Conservation (phyloP, 2,888 invertebrate species). For the Boloria selene region DNA sequence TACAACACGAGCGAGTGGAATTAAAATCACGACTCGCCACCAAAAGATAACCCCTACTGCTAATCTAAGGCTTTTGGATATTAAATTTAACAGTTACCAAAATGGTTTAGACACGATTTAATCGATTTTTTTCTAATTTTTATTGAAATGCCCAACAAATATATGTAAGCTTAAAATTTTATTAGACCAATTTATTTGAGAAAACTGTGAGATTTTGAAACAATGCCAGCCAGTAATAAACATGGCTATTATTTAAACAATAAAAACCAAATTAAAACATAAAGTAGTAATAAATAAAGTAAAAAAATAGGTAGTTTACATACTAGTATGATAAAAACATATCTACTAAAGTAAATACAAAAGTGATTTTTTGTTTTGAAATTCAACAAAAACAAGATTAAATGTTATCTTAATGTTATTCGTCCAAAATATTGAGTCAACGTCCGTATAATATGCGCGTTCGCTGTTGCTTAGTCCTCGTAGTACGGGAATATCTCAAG, state of each 20-base stretch:
- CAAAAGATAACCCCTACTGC: conserved; percentile 30
- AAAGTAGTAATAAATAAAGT: too few species aligned
- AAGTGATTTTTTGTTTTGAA: not conserved
- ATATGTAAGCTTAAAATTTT: not conserved
- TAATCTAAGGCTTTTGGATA: conserved; percentile 25
- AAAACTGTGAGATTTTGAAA: too few species aligned
- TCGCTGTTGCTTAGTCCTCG: conserved; percentile 22
- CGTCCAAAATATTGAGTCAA: conserved; percentile 26
- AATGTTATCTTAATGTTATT: conserved; percentile 17
- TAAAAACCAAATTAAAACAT: too few species aligned
- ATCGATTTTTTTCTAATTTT: conserved; percentile 5
- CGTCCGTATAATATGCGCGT: conserved; percentile 26
- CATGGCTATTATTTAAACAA: too few species aligned
- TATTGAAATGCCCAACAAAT: not conserved
- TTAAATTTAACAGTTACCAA: conserved; percentile 13
- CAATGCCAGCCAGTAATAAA: too few species aligned
- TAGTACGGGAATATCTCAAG: conserved; percentile 30
- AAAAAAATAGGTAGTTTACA: not conserved
- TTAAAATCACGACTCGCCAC: conserved; percentile 44
- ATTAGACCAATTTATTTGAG: not conserved
- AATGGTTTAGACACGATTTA: conserved; percentile 11
- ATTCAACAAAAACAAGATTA: conserved; percentile 7
- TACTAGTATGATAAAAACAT: not conserved
- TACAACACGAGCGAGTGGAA: conserved; percentile 43
- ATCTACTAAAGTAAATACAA: not conserved